These are phyloP conservation scores for Otolemur garnettii DNA, from an alignment of 2,113 vertebrate genomes.

Conservation along the genomic window DNA sequence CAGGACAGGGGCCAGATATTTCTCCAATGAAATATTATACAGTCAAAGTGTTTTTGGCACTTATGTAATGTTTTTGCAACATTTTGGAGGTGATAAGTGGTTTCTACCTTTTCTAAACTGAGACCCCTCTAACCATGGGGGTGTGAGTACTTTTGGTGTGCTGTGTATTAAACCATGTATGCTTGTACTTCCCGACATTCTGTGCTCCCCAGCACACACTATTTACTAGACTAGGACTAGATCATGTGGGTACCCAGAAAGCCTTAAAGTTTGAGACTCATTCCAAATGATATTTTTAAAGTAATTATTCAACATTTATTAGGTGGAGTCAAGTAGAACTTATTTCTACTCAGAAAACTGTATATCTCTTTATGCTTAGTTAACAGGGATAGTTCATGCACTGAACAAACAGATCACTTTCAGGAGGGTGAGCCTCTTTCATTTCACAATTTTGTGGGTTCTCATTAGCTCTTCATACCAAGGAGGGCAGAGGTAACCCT, in stretches of 20 bases:
- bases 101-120: conserved; percentile 29
- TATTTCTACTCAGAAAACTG: neutral
- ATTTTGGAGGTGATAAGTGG: conserved; percentile 56
- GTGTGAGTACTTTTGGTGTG: neutral
- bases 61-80: conserved; percentile 47
- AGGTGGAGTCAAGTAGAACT: neutral
- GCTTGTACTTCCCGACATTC: neutral
- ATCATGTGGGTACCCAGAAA: neutral
- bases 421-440: neutral
- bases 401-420: neutral
- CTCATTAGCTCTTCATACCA: neutral
- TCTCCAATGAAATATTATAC: conserved; percentile 50
- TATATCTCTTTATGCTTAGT: neutral
- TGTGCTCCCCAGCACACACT: neutral
- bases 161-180: neutral
- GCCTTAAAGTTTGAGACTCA: neutral
- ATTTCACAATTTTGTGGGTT: neutral
- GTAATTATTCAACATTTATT: neutral
- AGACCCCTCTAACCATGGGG: neutral
- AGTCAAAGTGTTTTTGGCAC: conserved; percentile 35
- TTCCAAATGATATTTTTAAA: conserved; percentile 23
- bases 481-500: neutral
- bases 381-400: neutral
- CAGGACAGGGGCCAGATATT: neutral
- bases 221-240: neutral